Evolutionary conservation across 2,113 vertebrate genomes (phyloP).

Genomic region (Terrapene triunguis): DNA sequence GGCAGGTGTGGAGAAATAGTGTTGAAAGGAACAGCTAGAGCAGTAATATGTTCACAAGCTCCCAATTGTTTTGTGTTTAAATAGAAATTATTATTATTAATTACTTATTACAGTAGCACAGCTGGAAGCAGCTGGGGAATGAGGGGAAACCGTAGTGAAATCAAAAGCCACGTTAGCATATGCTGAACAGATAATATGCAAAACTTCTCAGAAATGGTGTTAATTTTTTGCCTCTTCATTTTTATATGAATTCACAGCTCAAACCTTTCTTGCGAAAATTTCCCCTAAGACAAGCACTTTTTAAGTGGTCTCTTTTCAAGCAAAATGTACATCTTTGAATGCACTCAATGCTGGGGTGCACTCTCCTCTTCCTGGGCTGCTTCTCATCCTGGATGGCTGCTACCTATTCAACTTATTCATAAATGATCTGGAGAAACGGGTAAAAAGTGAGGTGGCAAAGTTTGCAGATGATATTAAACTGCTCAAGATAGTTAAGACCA

Average conservation of each 20-base stretch:
- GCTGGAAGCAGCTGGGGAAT: neutral
- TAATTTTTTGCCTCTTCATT: neutral
- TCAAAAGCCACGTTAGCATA: neutral
- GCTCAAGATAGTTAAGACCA: no score
- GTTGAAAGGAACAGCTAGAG: neutral
- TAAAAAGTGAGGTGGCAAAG: no score
- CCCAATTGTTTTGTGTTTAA: neutral
- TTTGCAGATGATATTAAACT: no score
- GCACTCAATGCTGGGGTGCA: neutral
- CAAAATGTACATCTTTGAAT: fast-evolving
- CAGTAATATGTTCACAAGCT: neutral
- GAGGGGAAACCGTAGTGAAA: neutral
- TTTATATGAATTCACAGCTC: neutral
- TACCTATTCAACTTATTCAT: no score
- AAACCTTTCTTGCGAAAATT: fast-evolving
- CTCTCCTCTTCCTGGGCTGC: neutral
- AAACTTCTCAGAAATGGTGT: neutral
- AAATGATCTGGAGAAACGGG: no score
- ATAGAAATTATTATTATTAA: neutral
- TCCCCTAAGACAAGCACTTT: neutral
- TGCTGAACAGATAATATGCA: neutral
- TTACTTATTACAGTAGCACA: neutral
- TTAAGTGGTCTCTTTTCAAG: neutral
- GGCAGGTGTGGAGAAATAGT: neutral
- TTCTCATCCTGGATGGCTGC: neutral